phyloP scores from a whole-genome alignment of 2,113 vertebrate species.

The Vulpes lagopus region DNA sequence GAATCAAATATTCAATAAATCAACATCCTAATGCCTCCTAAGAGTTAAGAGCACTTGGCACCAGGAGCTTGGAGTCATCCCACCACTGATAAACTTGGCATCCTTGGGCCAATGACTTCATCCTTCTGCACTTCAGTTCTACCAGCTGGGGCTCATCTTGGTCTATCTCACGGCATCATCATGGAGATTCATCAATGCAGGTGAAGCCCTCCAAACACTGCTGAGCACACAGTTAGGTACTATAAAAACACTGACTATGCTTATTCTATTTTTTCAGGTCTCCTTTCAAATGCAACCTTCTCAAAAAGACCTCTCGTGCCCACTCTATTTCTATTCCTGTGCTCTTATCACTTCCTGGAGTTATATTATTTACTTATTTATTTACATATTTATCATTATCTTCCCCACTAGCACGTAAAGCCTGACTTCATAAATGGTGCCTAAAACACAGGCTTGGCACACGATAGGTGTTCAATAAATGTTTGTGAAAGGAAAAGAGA shows the following conservation, averaged over 20 bases:
- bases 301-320: not conserved
- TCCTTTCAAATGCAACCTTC: not conserved
- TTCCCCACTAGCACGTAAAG: not conserved
- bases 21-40: not conserved
- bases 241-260: not conserved
- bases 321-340: not conserved
- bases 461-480: not conserved
- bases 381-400: not conserved
- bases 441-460: not conserved
- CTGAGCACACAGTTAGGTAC: not conserved
- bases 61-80: not conserved
- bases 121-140: not conserved
- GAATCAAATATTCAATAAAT: constrained; percentile 15
- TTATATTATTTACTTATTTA: not conserved
- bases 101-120: not conserved
- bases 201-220: not conserved
- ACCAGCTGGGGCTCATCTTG: not conserved
- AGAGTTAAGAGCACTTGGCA: not conserved
- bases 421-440: not conserved
- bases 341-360: not conserved
- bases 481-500: not conserved
- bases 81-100: not conserved
- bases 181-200: not conserved
- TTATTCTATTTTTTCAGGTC: not conserved
- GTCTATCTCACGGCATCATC: not conserved